Conservation (phyloP, 2,113 vertebrate genomes). For the Oryzias celebensis region DNA sequence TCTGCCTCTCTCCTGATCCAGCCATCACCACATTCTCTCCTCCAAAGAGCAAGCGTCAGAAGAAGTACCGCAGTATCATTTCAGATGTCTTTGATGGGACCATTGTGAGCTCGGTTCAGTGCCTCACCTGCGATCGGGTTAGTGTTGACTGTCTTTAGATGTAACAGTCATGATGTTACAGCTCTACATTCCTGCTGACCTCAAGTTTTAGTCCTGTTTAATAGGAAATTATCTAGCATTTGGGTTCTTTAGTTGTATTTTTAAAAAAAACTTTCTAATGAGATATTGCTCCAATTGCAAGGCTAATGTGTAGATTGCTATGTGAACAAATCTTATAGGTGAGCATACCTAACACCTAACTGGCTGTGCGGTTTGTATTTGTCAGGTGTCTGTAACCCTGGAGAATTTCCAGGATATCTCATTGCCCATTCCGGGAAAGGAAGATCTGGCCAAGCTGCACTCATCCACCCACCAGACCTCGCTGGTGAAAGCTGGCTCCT, state of each 20-base stretch:
- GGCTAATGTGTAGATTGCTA: background rate
- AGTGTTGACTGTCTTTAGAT: slow-evolving; percentile 60
- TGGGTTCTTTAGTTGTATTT: no score
- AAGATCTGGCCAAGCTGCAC: slow-evolving; percentile 97
- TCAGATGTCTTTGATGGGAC: slow-evolving; percentile 97
- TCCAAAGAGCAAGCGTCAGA: slow-evolving; percentile 90
- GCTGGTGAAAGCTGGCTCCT: slow-evolving; percentile 92
- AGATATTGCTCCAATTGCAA: background rate
- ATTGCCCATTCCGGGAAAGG: slow-evolving; percentile 97
- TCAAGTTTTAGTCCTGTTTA: background rate
- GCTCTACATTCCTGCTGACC: background rate
- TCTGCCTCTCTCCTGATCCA: slow-evolving; percentile 20
- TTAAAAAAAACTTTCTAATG: background rate
- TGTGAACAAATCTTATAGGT: background rate
- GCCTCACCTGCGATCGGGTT: slow-evolving; percentile 96
- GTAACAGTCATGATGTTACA: background rate
- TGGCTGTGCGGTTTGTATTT: slow-evolving; percentile 15
- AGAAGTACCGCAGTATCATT: slow-evolving; percentile 93
- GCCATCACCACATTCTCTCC: slow-evolving; percentile 77
- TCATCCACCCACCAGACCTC: slow-evolving; percentile 93
- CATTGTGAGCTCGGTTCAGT: slow-evolving; percentile 96
- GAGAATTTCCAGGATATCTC: slow-evolving; percentile 99
- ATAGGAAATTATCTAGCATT: background rate
- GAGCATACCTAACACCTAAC: background rate
- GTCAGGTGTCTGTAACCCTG: slow-evolving; percentile 91